phyloP scores from a whole-genome alignment of 2,888 invertebrate genomes.

The Eupelmus urozonus region DNA sequence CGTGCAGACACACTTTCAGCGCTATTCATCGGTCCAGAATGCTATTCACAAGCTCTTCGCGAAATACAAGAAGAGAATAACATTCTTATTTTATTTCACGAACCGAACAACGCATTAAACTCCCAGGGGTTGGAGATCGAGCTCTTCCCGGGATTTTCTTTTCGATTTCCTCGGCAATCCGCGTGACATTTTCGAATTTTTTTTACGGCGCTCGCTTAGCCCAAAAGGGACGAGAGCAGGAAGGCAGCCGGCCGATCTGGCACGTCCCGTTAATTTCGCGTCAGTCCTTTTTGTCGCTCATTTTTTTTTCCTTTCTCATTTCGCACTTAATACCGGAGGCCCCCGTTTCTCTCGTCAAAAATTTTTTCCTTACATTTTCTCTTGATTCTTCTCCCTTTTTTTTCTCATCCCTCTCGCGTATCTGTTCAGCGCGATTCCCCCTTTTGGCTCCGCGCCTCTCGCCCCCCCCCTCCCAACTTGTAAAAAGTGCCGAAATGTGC shows the following conservation, averaged over 20 bases:
- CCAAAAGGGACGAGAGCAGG: not conserved
- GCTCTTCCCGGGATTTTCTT: not conserved
- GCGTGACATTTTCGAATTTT: slow-evolving; percentile 14
- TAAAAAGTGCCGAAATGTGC: slow-evolving; percentile 12
- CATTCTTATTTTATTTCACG: no score
- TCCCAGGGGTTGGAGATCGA: not conserved
- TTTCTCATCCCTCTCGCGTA: not conserved
- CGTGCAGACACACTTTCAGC: no score
- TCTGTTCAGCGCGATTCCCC: not conserved
- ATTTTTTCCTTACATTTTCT: not conserved
- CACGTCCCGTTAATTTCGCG: slow-evolving; percentile 4
- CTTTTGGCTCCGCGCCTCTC: not conserved
- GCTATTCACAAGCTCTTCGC: no score
- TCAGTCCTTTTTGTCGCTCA: not conserved
- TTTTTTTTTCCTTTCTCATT: slow-evolving; percentile 31
- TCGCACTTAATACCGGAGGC: slow-evolving; percentile 17
- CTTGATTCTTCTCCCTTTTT: not conserved
- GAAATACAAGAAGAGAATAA: no score
- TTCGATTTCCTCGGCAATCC: not conserved
- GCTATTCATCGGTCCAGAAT: no score
- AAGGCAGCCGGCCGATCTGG: not conserved
- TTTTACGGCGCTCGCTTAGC: slow-evolving; percentile 4
- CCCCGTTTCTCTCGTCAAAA: not conserved
- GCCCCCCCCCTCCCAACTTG: not conserved
- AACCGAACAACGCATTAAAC: no score